These are phyloP conservation scores for Triops cancriformis DNA, from an alignment of 1,140 invertebrate species.

Conservation along the genomic window DNA sequence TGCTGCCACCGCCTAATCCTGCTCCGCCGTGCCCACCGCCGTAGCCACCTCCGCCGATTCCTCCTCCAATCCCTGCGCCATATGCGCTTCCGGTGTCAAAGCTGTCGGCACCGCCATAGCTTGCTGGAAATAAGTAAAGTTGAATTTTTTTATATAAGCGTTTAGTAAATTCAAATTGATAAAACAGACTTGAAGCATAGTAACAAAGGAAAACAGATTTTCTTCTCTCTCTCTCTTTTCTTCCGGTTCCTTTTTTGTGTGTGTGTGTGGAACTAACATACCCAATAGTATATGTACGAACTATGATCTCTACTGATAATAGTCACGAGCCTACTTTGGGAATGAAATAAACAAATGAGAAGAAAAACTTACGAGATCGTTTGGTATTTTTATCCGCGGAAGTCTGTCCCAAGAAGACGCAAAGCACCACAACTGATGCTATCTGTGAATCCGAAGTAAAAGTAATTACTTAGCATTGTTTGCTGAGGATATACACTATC, in stretches of 20 bases:
- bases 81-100: constrained; percentile 18
- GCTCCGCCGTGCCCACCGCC: not conserved
- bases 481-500: too few species aligned
- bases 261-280: too few species aligned
- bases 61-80: constrained; percentile 19
- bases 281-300: too few species aligned
- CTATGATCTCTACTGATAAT: too few species aligned
- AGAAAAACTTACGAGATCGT: constrained; percentile 16
- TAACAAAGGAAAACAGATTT: not conserved
- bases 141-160: too few species aligned
- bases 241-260: too few species aligned
- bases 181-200: too few species aligned
- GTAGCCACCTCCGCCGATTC: constrained; percentile 15
- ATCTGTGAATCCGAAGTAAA: not conserved
- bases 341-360: too few species aligned
- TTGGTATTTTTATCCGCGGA: not conserved
- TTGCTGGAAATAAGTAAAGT: constrained; percentile 13
- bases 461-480: too few species aligned
- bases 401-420: not conserved
- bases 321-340: too few species aligned
- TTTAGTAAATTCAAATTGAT: too few species aligned
- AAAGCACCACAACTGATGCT: not conserved
- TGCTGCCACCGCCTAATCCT: not conserved
- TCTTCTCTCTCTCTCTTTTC: too few species aligned
- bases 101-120: constrained; percentile 17